Base-by-base conservation (phyloP, 92 coral and sea anemone species). In the Ricordea florida region DNA sequence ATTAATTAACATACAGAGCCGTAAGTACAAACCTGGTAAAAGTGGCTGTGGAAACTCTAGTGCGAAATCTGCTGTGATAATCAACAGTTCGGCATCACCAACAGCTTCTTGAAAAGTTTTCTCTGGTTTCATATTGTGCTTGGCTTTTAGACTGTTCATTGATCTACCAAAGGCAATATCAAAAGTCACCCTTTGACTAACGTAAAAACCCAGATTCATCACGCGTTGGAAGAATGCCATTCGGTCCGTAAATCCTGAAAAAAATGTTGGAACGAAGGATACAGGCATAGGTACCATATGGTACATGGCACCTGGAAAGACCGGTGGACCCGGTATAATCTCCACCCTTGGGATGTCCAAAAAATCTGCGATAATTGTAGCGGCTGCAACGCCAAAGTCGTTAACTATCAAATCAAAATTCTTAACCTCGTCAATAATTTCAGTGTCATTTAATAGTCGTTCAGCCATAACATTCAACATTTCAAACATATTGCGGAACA, bases 1-100 rank as follows among this genome's bases (percentile, higher is more conserved):
- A n/a, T n/a, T n/a, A n/a, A n/a, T n/a, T n/a, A n/a, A n/a, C n/a
- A n/a, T n/a, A n/a, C n/a, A n/a, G n/a, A n/a, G n/a, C n/a, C n/a
- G n/a, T n/a, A n/a, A n/a, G 8, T 37, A 20, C 84, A 29, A 31
- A 84, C 93, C 68, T 82, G 93, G 93, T 33, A 77, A 33, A 10
- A 87, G 51, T 27, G 89, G 93, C 20, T 73, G 79, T 4, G 93
- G 76, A 70, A 75, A 61, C 24, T 87, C 93, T 69, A 87, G 27
- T 9, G 85, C 89, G 17, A 70, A 64, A 46, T 82, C 85, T 29
- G 79, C 60, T 7, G 46, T 18, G 23, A 62, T 33, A 30, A 83
- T 58, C 3, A 80, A 58, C 28, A 87, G 67, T 30, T 87, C 93
- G 5, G 68, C 84, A 33, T 77, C 69, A 18, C 48, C 61, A 25